Evolutionary conservation across 2,797 vertebrate species (phyloP), one percentile per base, ranked within the genome.

Genomic region (Adelosebastes latens): DNA sequence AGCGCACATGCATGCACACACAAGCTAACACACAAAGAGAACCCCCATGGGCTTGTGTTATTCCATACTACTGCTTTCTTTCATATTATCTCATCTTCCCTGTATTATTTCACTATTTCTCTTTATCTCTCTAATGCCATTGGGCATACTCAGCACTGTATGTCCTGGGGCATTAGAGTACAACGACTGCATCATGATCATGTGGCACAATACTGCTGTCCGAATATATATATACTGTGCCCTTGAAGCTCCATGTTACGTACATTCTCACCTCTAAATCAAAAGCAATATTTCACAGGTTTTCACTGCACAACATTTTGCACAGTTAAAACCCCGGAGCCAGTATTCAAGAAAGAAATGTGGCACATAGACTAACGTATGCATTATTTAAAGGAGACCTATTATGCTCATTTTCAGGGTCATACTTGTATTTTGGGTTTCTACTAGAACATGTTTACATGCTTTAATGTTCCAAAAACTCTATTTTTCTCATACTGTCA

Each of bases 121-220:
- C 25, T 64, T 5, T 59, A 29, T 69, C 59, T 64, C 24, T 56
- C 25, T 27, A 31, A 77, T 62, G 60, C 25, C 65, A 29, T 58
- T 3, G 36, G 66, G 65, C 53, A 25, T 64, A 46, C 65, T 68
- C 52, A 42, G 14, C 49, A 53, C 58, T 46, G n/a, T n/a, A 53
- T 59, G 71, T 69, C 49, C 76, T 8, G 13, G 2, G 10, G 75
- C 24, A 4, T 55, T 24, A 53, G 7, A 42, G 24, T 42, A 27
- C 55, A 39, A 39, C 73, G 39, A 64, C 71, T 79, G 55, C 72
- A 80, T 79, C 25, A 9, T 56, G 36, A 77, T 59, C 55, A 72
- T 25, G 32, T 63, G 46, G 75, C 60, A 75, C 56, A 84, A 12
- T 42, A n/a, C 29, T 56, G 29, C 52, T 68, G 55, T 69, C 42